A percentile compares a stretch with the other conserved stretches of the same genome.
Evolutionary conservation across 2,797 vertebrate genomes (phyloP).

Genomic region (Neoniphon sammara): DNA sequence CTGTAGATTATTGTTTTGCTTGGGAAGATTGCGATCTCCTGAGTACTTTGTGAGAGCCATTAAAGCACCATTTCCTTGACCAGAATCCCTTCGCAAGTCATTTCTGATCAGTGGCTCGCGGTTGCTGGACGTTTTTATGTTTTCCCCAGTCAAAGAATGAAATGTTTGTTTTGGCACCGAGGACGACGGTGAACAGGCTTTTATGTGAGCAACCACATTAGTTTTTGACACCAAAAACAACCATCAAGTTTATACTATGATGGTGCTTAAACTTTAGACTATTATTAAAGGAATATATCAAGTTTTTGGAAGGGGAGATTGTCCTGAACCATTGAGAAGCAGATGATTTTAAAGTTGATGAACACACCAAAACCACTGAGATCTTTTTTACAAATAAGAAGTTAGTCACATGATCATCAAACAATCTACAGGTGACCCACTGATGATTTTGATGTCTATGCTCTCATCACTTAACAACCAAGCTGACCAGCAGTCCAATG

Average conservation of each 20-base stretch:
- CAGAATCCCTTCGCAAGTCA: conserved; percentile 52
- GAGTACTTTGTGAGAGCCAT: conserved; percentile 73
- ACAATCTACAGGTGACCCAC: background rate
- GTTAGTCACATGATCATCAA: background rate
- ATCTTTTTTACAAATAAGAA: too few species aligned
- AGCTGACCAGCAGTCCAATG: too few species aligned
- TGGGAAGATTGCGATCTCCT: conserved; percentile 60
- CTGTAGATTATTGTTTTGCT: conserved; percentile 73
- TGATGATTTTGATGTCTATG: background rate
- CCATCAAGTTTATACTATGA: background rate
- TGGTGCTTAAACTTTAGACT: background rate
- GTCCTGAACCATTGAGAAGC: background rate
- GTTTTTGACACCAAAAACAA: conserved; percentile 14
- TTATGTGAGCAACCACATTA: conserved; percentile 17
- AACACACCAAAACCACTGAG: too few species aligned
- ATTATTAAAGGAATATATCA: conserved; percentile 28
- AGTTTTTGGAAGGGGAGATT: background rate
- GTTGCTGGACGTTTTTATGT: conserved; percentile 46
- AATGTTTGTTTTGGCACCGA: conserved; percentile 52
- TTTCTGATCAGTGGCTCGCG: conserved; percentile 46
- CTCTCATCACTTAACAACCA: background rate
- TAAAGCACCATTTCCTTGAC: conserved; percentile 72
- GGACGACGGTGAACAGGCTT: conserved; percentile 23
- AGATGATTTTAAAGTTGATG: too few species aligned
- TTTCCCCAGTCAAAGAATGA: conserved; percentile 34